phyloP scores from a whole-genome alignment of 2,797 vertebrate genomes.

The Liasis olivaceus region DNA sequence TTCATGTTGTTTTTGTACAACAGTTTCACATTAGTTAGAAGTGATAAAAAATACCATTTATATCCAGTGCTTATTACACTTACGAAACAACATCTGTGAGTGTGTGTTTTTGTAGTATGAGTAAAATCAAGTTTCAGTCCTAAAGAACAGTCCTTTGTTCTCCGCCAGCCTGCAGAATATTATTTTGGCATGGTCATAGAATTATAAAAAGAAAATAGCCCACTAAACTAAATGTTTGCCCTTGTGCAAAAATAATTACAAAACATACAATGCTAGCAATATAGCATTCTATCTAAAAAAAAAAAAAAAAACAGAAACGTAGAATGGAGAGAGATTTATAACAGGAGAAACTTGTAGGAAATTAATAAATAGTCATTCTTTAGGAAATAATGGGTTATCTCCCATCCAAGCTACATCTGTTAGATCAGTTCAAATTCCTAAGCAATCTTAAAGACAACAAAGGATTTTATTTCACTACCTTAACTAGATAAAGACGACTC shows the following conservation, averaged over 20 bases:
- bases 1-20: constrained; percentile 92
- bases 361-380: constrained; percentile 81
- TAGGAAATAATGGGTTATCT: constrained; percentile 67
- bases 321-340: constrained; percentile 74
- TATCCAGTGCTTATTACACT: constrained; percentile 99
- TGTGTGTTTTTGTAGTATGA: constrained; percentile 86
- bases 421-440: constrained; percentile 76
- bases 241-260: constrained; percentile 82
- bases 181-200: constrained; percentile 91
- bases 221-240: constrained; percentile 83
- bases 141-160: constrained; percentile 92
- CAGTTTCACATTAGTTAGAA: constrained; percentile 99
- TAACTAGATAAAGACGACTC: constrained; percentile 85
- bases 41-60: constrained; percentile 99
- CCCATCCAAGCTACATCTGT: constrained; percentile 72
- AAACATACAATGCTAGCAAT: constrained; percentile 79
- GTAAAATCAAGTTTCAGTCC: constrained; percentile 98
- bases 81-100: constrained; percentile 92
- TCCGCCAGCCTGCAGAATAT: constrained; percentile 90
- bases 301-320: constrained; percentile 59
- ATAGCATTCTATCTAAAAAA: constrained; percentile 79
- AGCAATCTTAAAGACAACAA: constrained; percentile 69
- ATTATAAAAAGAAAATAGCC: constrained; percentile 83
- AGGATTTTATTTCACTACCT: constrained; percentile 82
- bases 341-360: constrained; percentile 78